These are phyloP conservation scores for Megalopta genalis DNA, from an alignment of 1,140 invertebrate species.

Conservation along the genomic window DNA sequence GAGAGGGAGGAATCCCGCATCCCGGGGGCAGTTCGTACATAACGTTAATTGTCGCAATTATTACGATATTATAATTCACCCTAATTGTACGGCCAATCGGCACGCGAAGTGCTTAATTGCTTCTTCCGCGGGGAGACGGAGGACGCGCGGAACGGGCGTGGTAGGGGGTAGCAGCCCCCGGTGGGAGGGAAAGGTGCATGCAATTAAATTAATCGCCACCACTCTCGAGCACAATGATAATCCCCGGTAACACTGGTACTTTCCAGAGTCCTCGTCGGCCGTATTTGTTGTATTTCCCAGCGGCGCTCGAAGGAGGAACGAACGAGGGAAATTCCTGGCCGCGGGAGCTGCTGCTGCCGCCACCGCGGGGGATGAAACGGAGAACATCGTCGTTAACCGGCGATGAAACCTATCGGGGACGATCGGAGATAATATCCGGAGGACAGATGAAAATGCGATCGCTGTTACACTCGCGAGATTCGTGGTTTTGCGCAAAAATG, in stretches of 20 bases:
- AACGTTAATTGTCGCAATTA: conserved; percentile 70
- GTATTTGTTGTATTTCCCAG: conserved; percentile 47
- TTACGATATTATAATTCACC: conserved; percentile 70
- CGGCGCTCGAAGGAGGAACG: conserved; percentile 15
- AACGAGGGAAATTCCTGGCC: not conserved
- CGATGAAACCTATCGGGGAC: too few species aligned
- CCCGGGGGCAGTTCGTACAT: conserved; percentile 47
- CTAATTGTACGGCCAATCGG: conserved; percentile 72
- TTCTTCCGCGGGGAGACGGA: conserved; percentile 41
- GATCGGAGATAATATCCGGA: not conserved
- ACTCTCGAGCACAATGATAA: conserved; percentile 56
- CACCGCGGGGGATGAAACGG: too few species aligned
- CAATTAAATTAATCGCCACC: conserved; percentile 66
- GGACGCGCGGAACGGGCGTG: not conserved
- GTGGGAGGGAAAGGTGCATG: conserved; percentile 57
- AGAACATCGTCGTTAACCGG: too few species aligned
- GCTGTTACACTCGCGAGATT: not conserved
- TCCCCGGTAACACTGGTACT: conserved; percentile 44
- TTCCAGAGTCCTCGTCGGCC: conserved; percentile 28
- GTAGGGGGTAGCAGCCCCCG: not conserved
- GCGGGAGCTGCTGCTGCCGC: not conserved
- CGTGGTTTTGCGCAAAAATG: too few species aligned
- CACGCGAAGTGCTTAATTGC: conserved; percentile 70
- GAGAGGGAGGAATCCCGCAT: conserved; percentile 10
- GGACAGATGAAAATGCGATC: not conserved